Conservation (phyloP, 2,888 invertebrate species). For the Drosophila stalkeri region DNA sequence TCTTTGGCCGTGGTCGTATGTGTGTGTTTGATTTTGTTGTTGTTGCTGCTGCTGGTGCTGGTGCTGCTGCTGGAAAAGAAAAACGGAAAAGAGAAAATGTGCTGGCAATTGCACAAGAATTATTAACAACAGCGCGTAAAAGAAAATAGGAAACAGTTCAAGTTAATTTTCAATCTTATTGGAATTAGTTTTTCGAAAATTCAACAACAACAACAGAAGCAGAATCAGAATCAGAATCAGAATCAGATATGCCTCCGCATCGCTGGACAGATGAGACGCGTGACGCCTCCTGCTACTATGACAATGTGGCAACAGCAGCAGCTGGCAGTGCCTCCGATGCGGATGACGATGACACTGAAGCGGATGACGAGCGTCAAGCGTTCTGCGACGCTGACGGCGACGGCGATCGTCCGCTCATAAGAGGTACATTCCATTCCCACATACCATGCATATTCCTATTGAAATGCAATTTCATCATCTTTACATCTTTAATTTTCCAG, state of each 20-base stretch:
- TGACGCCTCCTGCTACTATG: conserved; percentile 68
- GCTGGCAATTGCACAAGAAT: conserved; percentile 58
- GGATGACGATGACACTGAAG: conserved; percentile 69
- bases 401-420: conserved; percentile 62
- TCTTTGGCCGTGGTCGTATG: conserved; percentile 22
- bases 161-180: background rate
- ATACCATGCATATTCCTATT: background rate
- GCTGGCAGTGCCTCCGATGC: conserved; percentile 51
- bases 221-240: background rate
- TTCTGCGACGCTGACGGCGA: conserved; percentile 58
- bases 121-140: conserved; percentile 3
- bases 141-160: background rate
- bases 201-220: background rate
- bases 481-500: background rate
- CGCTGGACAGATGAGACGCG: conserved; percentile 72
- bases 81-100: conserved; percentile 69
- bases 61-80: conserved; percentile 22
- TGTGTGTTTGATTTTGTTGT: conserved; percentile 6
- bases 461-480: background rate
- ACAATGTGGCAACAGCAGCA: conserved; percentile 37
- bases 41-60: background rate
- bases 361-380: conserved; percentile 67
- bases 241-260: conserved; percentile 59
- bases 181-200: background rate
- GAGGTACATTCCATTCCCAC: conserved; percentile 19